A percentile compares a stretch with the other conserved stretches of the same genome.
Conservation (phyloP, 1,140 invertebrate genomes). For the Drosophila repletoides region DNA sequence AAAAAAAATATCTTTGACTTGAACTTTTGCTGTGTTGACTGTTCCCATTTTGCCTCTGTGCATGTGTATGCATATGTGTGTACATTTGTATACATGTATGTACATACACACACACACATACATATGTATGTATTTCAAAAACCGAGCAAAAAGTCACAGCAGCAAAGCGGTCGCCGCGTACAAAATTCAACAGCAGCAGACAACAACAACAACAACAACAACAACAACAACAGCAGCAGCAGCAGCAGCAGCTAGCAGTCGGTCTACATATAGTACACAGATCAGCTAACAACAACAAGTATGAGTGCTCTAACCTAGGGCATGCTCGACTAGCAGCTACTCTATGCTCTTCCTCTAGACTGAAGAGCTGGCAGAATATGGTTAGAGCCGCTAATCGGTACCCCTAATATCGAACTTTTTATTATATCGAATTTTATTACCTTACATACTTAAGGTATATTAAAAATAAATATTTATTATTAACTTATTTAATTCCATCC, state of each 20-base stretch:
- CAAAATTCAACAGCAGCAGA: constrained; percentile 68
- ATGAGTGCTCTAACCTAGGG: no score
- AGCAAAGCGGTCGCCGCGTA: constrained; percentile 71
- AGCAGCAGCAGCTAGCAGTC: constrained; percentile 15
- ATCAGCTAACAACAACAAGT: constrained; percentile 59
- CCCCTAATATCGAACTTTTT: no score
- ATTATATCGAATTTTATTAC: no score
- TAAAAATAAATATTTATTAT: no score
- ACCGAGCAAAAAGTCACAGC: constrained; percentile 78
- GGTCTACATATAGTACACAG: constrained; percentile 68
- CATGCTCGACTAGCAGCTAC: no score
- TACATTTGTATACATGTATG: constrained; percentile 5
- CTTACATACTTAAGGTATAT: no score
- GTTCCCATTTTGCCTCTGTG: constrained; percentile 60
- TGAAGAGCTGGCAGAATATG: no score
- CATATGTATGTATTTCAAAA: constrained; percentile 42
- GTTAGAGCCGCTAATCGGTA: no score
- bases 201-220: constrained; percentile 38
- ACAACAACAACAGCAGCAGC: constrained; percentile 32
- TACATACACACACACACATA: neutral
- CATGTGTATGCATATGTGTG: no score
- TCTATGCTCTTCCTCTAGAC: no score
- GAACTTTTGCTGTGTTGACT: constrained; percentile 58
- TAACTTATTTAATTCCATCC: no score
- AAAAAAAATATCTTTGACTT: constrained; percentile 59